A percentile compares a stretch with the other conserved stretches of the same genome.
Conservation (phyloP, 2,113 vertebrate species). For the Pampusana beccarii region DNA sequence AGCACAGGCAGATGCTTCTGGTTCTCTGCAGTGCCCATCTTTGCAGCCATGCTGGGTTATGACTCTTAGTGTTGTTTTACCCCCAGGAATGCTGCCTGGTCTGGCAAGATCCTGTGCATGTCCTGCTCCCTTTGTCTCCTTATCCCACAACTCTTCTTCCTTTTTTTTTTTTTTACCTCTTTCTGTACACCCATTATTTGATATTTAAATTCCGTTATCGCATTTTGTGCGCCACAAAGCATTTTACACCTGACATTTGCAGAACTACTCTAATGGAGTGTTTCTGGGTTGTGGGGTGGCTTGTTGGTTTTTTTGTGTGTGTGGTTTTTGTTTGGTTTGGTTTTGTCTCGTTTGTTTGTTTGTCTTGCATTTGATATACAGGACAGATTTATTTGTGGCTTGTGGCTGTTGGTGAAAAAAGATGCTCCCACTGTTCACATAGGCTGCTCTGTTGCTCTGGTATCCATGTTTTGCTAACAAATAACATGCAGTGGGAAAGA, state of each 20-base stretch:
- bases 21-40: neutral
- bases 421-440: neutral
- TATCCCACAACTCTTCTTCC: neutral
- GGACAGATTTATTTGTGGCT: neutral
- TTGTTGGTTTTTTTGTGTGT: no score
- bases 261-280: neutral
- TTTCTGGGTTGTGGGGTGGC: neutral
- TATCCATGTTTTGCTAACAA: constrained; percentile 61
- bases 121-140: neutral
- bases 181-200: neutral
- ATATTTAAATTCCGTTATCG: neutral
- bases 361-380: neutral
- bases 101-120: neutral
- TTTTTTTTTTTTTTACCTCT: neutral
- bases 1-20: neutral
- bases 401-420: neutral
- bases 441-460: constrained; percentile 47
- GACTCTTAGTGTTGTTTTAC: neutral
- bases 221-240: neutral
- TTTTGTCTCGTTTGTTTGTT: neutral
- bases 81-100: neutral
- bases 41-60: neutral
- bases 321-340: neutral
- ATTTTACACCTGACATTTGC: neutral
- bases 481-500: constrained; percentile 38